Evolutionary conservation across 1,140 invertebrate genomes (phyloP).

Genomic region (Babylonia areolata): DNA sequence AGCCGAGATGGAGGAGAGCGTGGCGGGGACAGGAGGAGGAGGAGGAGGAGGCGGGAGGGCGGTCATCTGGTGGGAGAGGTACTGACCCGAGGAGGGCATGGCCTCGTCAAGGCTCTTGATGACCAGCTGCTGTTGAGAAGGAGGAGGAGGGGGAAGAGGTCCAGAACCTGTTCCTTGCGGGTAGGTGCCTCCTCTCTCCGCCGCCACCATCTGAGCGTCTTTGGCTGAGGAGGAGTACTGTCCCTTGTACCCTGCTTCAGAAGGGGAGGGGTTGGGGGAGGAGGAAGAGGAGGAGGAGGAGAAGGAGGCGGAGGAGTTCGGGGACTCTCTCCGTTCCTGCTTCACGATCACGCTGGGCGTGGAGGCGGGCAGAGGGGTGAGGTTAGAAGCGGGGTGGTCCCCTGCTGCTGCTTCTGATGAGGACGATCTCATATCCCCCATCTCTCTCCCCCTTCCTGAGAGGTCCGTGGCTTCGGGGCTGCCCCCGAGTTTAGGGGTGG

Average conservation of each 20-base stretch:
- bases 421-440: no score
- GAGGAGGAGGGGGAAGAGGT: not conserved
- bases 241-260: not conserved
- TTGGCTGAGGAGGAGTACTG: not conserved
- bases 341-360: constrained; percentile 29
- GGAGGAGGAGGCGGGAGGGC: not conserved
- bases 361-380: not conserved
- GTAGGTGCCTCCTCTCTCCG: not conserved
- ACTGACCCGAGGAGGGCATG: not conserved
- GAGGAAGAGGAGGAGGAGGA: not conserved
- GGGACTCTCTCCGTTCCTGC: constrained; percentile 13
- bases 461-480: constrained; percentile 26
- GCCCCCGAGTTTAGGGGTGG: not conserved
- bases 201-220: not conserved
- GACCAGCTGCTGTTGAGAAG: not conserved
- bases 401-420: no score
- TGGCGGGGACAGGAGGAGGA: not conserved
- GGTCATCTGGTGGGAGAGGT: not conserved
- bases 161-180: not conserved
- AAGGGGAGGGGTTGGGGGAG: not conserved
- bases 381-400: not conserved
- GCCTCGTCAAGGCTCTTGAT: not conserved
- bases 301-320: not conserved
- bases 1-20: constrained; percentile 23
- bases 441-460: not conserved